Percentiles rank a stretch among this genome's conserved stretches.
These are phyloP conservation scores for Chaetophractus vellerosus DNA, from an alignment of 2,797 vertebrate genomes.

Conservation along the genomic window DNA sequence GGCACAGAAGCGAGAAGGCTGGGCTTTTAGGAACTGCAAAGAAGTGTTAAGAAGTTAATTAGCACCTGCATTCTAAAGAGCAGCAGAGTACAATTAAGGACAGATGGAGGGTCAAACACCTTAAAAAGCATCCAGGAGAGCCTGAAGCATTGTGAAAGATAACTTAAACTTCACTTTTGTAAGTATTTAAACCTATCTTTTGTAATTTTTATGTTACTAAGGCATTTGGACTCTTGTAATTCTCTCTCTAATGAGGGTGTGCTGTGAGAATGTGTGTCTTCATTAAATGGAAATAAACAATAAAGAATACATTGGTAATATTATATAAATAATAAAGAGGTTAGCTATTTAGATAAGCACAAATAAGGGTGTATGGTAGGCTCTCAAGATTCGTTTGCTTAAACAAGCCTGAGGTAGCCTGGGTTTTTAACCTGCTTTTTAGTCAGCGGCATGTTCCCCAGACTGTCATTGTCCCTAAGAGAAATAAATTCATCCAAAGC, in stretches of 20 bases:
- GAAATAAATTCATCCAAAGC: not conserved
- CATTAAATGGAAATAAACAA: conserved; percentile 5
- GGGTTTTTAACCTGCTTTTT: not conserved
- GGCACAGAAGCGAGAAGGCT: conserved; percentile 38
- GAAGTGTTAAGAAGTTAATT: conserved; percentile 81
- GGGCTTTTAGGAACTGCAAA: conserved; percentile 45
- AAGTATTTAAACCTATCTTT: conserved; percentile 26
- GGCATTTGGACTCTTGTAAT: not conserved
- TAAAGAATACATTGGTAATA: conserved; percentile 28
- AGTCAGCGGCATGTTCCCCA: not conserved
- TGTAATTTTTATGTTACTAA: conserved; percentile 13
- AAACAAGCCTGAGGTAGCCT: not conserved
- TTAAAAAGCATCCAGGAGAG: not conserved
- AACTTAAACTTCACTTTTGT: conserved; percentile 16
- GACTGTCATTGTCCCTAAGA: not conserved
- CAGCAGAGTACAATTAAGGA: conserved; percentile 49
- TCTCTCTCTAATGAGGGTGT: conserved; percentile 17
- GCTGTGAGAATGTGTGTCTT: not conserved
- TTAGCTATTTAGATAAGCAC: conserved; percentile 13
- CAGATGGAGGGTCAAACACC: not conserved
- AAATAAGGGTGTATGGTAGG: not conserved
- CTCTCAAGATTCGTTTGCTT: not conserved
- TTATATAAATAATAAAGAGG: conserved; percentile 38
- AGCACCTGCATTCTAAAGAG: conserved; percentile 76
- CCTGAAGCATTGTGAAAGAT: not conserved